Evolutionary conservation across 2,797 vertebrate genomes (phyloP).

Genomic region (Gambelia wislizenii): DNA sequence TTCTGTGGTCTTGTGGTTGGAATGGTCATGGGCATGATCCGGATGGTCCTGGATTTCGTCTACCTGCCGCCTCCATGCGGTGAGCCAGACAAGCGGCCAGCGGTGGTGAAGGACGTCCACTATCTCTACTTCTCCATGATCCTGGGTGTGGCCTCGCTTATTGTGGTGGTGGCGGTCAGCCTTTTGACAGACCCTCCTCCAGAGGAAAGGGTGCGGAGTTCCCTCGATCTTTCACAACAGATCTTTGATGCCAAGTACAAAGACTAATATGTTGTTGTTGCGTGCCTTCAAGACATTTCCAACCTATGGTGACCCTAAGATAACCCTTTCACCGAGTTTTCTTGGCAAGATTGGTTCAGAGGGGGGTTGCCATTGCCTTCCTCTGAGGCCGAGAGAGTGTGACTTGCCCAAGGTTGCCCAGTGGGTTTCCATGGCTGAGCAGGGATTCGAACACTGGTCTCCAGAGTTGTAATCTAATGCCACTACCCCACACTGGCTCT

Average conservation of each 20-base stretch:
- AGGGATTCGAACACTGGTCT: neutral
- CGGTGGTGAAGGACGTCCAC: slow-evolving; percentile 87
- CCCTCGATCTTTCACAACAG: accelerated
- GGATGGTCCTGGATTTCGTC: slow-evolving; percentile 92
- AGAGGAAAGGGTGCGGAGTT: slow-evolving; percentile 83
- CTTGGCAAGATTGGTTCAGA: too few relatives aligned
- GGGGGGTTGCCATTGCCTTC: too few relatives aligned
- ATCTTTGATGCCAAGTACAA: neutral
- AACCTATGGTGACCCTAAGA: too few relatives aligned
- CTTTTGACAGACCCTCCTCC: slow-evolving; percentile 86
- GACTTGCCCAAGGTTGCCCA: too few relatives aligned
- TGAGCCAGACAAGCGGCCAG: slow-evolving; percentile 85
- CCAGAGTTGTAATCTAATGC: neutral
- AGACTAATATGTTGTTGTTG: neutral
- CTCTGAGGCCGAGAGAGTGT: too few relatives aligned
- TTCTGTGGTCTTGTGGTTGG: slow-evolving; percentile 90
- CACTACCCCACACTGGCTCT: too few relatives aligned
- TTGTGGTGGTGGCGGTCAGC: slow-evolving; percentile 83
- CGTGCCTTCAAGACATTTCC: too few relatives aligned
- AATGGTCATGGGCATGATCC: slow-evolving; percentile 83
- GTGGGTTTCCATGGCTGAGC: too few relatives aligned
- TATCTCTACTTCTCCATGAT: slow-evolving; percentile 95
- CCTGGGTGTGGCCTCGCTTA: slow-evolving; percentile 83
- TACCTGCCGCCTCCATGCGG: slow-evolving; percentile 86
- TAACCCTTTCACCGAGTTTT: too few relatives aligned